A percentile compares a stretch with the other conserved stretches of the same genome.
Conservation (phyloP, 2,113 vertebrate species). For the Girardinichthys multiradiatus region DNA sequence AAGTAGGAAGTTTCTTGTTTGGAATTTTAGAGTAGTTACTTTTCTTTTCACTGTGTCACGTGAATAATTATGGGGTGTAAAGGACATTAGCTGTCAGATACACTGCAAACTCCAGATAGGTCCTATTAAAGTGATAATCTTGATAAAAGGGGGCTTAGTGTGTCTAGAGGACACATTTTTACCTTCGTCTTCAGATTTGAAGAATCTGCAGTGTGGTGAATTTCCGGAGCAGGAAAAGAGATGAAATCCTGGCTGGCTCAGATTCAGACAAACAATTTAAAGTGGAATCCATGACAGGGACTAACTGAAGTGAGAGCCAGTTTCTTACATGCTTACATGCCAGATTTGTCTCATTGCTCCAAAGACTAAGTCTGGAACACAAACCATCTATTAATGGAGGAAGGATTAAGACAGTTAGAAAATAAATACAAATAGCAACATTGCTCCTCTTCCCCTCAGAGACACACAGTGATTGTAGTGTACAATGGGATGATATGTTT, state of each 20-base stretch:
- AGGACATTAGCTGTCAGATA: no score
- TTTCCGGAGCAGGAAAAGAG: no score
- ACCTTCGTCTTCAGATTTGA: no score
- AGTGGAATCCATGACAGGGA: not conserved
- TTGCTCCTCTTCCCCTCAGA: conserved; percentile 27
- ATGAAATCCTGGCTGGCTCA: no score
- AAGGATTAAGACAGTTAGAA: conserved; percentile 67
- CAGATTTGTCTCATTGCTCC: no score
- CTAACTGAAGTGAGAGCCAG: not conserved
- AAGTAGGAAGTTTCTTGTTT: not conserved
- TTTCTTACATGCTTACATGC: no score
- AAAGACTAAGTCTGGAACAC: conserved; percentile 5
- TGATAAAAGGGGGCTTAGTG: no score
- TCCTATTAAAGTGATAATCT: not conserved
- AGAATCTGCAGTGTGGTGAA: no score
- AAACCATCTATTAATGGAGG: conserved; percentile 47
- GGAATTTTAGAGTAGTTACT: no score
- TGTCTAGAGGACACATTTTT: no score
- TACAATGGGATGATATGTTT: conserved; percentile 71
- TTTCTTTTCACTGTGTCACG: no score
- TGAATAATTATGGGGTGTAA: no score
- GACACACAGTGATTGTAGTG: conserved; percentile 46
- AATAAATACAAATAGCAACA: conserved; percentile 55
- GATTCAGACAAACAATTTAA: not conserved
- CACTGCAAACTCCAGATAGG: not conserved